phyloP scores from a whole-genome alignment of 1,140 invertebrate species.

The Drosophila athabasca region DNA sequence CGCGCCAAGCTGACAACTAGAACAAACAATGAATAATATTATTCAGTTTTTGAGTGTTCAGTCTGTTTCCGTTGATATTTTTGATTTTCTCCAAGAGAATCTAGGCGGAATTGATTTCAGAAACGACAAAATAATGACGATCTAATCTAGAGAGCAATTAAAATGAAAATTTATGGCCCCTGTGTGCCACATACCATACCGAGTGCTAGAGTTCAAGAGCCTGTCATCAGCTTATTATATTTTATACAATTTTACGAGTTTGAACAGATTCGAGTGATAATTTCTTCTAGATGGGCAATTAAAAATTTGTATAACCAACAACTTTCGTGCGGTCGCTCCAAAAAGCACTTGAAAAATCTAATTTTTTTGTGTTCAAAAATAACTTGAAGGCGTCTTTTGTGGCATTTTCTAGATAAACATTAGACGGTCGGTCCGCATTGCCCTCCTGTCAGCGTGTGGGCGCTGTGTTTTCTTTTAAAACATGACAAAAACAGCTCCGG shows the following conservation, averaged over 20 bases:
- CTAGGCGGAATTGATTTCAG: constrained; percentile 46
- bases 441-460: constrained; percentile 4
- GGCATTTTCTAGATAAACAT: constrained; percentile 53
- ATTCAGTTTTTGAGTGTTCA: constrained; percentile 7
- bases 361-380: constrained; percentile 28
- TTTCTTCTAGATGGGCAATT: constrained; percentile 51
- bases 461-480: constrained; percentile 28
- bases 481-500: constrained; percentile 14
- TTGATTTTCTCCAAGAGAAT: constrained; percentile 14
- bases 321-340: not conserved
- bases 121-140: constrained; percentile 58
- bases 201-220: constrained; percentile 50
- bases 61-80: constrained; percentile 16
- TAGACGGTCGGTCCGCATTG: constrained; percentile 14
- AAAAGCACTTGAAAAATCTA: constrained; percentile 9
- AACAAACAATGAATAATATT: not conserved
- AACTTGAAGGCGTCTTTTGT: constrained; percentile 8
- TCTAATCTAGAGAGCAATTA: constrained; percentile 73
- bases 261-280: constrained; percentile 42
- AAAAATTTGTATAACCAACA: constrained; percentile 61
- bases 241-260: constrained; percentile 57
- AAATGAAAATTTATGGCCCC: constrained; percentile 68
- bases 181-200: constrained; percentile 57
- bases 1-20: constrained; percentile 5
- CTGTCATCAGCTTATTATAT: constrained; percentile 59